phyloP scores from a whole-genome alignment of 2,888 invertebrate species.

The Orthosia incerta region DNA sequence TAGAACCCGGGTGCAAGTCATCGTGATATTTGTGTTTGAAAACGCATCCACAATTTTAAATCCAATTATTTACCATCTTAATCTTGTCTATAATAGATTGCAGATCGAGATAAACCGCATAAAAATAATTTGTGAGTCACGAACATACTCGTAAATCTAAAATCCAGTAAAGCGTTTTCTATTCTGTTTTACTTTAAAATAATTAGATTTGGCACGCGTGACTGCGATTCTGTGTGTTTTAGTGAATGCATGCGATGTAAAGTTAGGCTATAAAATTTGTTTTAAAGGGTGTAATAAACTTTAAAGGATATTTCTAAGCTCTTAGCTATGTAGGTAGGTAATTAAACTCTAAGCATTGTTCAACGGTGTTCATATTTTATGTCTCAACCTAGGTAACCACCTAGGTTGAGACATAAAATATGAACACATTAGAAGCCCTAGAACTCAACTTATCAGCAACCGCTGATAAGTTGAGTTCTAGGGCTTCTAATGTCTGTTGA shows the following conservation, averaged over 20 bases:
- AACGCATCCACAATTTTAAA: not conserved
- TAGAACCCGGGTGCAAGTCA: not conserved
- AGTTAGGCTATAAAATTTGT: not conserved
- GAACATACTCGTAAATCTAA: constrained; percentile 7
- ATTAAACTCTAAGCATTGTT: not conserved
- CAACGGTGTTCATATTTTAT: not conserved
- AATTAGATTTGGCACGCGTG: constrained; percentile 43
- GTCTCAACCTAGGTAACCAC: not conserved
- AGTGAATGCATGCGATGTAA: not conserved
- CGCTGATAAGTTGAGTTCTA: no score
- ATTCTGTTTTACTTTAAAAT: constrained; percentile 29
- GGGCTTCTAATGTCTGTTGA: not conserved
- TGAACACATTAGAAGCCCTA: no score
- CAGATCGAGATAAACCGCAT: constrained; percentile 13
- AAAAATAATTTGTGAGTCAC: constrained; percentile 39
- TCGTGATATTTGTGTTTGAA: not conserved
- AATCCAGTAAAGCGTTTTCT: constrained; percentile 8
- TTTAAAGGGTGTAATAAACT: not conserved
- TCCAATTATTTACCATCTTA: not conserved
- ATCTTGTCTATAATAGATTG: constrained; percentile 9
- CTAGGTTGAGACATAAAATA: no score
- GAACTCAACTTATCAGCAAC: no score
- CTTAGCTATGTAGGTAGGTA: no score
- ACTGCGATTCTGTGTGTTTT: constrained; percentile 5
- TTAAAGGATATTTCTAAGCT: no score